phyloP scores from a whole-genome alignment of 2,797 vertebrate species.

The Varecia variegata region DNA sequence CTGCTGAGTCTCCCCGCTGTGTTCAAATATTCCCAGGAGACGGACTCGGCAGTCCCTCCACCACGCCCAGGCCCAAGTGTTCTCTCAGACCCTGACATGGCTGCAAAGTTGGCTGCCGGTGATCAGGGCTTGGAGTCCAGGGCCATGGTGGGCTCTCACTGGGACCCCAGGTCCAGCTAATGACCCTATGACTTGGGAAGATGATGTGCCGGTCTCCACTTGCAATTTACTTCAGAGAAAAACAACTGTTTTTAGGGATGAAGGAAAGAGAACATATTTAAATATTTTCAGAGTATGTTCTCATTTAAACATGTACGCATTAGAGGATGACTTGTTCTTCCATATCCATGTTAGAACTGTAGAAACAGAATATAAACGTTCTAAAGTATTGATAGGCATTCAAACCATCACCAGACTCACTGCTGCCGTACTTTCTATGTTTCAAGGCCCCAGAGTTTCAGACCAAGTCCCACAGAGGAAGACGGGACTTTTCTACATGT shows the following conservation, averaged over 20 bases:
- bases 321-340: neutral
- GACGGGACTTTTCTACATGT: neutral
- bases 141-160: neutral
- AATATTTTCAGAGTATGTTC: neutral
- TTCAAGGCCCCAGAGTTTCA: neutral
- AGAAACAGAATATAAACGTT: neutral
- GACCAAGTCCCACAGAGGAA: neutral
- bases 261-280: neutral
- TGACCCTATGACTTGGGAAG: neutral
- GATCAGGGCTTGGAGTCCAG: neutral
- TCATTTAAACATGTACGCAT: slow-evolving; percentile 15
- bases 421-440: neutral
- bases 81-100: neutral
- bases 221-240: neutral
- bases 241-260: neutral
- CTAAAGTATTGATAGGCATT: neutral
- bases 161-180: neutral
- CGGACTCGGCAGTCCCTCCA: neutral
- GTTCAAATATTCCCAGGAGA: neutral
- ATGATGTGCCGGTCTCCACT: neutral
- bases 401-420: neutral
- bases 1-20: neutral
- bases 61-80: neutral
- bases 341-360: neutral
- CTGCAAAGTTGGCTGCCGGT: neutral